Base-by-base conservation (phyloP, 2,113 vertebrate species). In the Cichladusa arquata region DNA sequence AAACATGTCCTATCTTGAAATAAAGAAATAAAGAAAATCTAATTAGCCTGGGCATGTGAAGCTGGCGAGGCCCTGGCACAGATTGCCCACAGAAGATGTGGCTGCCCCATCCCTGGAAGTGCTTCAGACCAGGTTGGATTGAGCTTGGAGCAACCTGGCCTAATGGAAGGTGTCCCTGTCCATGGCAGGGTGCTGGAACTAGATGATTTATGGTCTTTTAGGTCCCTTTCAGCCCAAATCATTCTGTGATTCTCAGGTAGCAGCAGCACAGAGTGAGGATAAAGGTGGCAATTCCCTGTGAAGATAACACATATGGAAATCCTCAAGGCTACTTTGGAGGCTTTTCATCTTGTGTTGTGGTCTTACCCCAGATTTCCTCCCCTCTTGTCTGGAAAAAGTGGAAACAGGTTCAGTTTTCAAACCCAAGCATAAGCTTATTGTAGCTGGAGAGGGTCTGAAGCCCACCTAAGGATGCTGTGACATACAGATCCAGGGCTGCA, bases 141-240 rank as follows among this genome's bases (percentile, higher is more conserved):
- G 10, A 19, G 38, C 13, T 54, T n/a, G n/a, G n/a, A 82, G 40
- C n/a, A 47, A 3, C 8, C 47, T 69, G 40, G 0, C 0, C 0
- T 16, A 7, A 34, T 13, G 34, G 25, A 48, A 77, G 12, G 18
- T 48, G n/a, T 60, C 19, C 22, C 14, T 54, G 31, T 0, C 62
- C 62, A 8, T 36, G 17, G 40, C 29, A 54, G 14, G 3, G 6
- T 3, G 11, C 9, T 54, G 17, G 25, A 34, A 48, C 25, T 6
- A 3, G 40, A 42, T 42, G 31, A 6, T 62, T 5, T 54, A 11
- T 31, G 40, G 9, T 47, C 17, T 61, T 5, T 11, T 13, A 6
- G 1, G 8, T 9, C 67, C 11, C 47, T 36, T 62, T 40, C 31
- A 56, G 33, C 34, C 18, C 56, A 62, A 48, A 70, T 23, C 18